A percentile compares a stretch with the other conserved stretches of the same genome.
phyloP scores from a whole-genome alignment of 2,797 vertebrate genomes.

The Pangasius djambal region DNA sequence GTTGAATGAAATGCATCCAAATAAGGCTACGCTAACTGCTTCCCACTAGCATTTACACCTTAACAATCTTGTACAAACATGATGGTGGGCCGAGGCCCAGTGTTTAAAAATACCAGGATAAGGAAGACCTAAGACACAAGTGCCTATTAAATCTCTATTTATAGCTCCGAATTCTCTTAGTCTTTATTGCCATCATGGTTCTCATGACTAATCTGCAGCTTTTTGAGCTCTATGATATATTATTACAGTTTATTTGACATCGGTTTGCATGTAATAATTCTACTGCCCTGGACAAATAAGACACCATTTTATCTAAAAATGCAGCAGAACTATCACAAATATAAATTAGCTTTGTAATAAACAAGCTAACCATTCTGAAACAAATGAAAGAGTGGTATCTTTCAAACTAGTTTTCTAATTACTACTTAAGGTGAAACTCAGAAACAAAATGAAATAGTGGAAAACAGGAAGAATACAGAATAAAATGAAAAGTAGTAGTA shows the following conservation, averaged over 20 bases:
- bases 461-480: background rate
- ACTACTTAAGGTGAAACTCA: background rate
- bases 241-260: background rate
- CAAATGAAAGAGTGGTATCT: background rate
- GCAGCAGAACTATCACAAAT: background rate
- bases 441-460: background rate
- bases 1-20: conserved; percentile 19
- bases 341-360: background rate
- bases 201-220: background rate
- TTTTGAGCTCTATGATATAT: background rate
- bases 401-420: background rate
- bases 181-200: background rate
- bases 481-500: background rate
- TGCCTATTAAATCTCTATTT: conserved; percentile 16
- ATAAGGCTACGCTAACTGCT: background rate
- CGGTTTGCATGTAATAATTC: background rate
- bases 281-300: too few species aligned
- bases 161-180: background rate
- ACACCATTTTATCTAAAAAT: background rate
- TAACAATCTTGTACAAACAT: background rate
- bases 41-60: background rate
- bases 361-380: background rate
- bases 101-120: background rate
- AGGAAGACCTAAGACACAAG: conserved; percentile 6
- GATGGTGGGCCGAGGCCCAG: background rate